A percentile compares a stretch with the other conserved stretches of the same genome.
These are phyloP conservation scores for Siniperca undulata DNA, from an alignment of 2,797 vertebrate genomes.

Conservation along the genomic window DNA sequence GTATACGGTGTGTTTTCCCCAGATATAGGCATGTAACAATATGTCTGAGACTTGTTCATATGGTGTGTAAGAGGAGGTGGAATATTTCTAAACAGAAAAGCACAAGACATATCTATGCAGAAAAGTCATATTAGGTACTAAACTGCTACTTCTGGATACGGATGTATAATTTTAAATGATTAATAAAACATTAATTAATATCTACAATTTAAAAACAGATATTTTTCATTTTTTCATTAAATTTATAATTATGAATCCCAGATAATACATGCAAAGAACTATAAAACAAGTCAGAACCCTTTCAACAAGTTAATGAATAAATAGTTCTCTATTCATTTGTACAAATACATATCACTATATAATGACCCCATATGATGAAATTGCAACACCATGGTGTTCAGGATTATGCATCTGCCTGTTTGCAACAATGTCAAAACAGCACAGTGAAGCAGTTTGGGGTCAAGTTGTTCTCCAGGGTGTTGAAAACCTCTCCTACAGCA, in stretches of 20 bases:
- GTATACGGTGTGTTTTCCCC: not conserved
- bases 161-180: slow-evolving; percentile 4
- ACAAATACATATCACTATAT: slow-evolving; percentile 6
- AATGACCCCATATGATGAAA: slow-evolving; percentile 25
- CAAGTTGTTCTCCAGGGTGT: slow-evolving; percentile 44
- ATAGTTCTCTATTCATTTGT: not conserved
- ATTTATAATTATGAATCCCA: slow-evolving; percentile 1
- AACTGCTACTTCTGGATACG: not conserved
- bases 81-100: not conserved
- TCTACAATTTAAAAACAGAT: not conserved
- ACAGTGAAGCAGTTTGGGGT: slow-evolving; percentile 49
- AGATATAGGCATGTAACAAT: not conserved
- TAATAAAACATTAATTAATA: not conserved
- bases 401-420: slow-evolving; percentile 49
- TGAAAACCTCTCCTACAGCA: slow-evolving; percentile 49
- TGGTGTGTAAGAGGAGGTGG: not conserved
- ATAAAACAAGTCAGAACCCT: not conserved
- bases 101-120: not conserved
- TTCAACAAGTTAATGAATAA: slow-evolving; percentile 7
- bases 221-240: not conserved
- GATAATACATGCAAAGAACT: not conserved
- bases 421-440: slow-evolving; percentile 59
- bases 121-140: not conserved
- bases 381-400: slow-evolving; percentile 15
- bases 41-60: not conserved